Base-by-base conservation (phyloP, 2,888 invertebrate species). In the Crocallis elinguaria region DNA sequence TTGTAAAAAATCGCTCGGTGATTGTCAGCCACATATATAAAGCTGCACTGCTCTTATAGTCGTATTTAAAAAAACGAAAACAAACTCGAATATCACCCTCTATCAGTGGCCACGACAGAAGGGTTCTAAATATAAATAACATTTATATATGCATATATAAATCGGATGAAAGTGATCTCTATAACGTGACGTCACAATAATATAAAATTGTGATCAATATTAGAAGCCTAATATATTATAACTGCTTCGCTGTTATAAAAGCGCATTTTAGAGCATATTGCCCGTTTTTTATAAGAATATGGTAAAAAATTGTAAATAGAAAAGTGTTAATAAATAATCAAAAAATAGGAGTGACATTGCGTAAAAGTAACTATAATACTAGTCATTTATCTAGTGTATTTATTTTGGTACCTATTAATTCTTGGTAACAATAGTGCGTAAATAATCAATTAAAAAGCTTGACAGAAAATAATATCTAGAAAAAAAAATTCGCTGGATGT, bases 321-420 rank as follows among this genome's bases (percentile, higher is more conserved):
- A 43, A 72, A 79, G 77, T 79, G 67, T 68, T 73, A 33, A 38
- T 23, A 12, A 21, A 44, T 36, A 13, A 36, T 29, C 16, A n/a
- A n/a, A 39, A 37, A 38, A 63, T 73, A 74, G 66, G 79, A 77
- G 79, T 83, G 78, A 83, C 74, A 77, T 79, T 75, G 67, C 75
- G 75, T 84, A 77, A 75, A 73, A 70, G 75, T 84, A 86, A 88
- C 83, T 87, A 66, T 86, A 77, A 79, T 84, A 87, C 90, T 91
- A 91, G 90, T 91, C 90, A 91, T 84, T 86, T 82, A 86, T 90
- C 91, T 91, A 91, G 90, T 90, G 86, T 90, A 90, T 86, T 85
- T 87, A 86, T 86, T 82, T 60, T 60, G 49, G 58, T 63, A n/a
- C n/a, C n/a, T n/a, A 65, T 58, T 67, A 58, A 60, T 66, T 67